Evolutionary conservation across 2,797 vertebrate genomes (phyloP).

Genomic region (Notamacropus eugenii): DNA sequence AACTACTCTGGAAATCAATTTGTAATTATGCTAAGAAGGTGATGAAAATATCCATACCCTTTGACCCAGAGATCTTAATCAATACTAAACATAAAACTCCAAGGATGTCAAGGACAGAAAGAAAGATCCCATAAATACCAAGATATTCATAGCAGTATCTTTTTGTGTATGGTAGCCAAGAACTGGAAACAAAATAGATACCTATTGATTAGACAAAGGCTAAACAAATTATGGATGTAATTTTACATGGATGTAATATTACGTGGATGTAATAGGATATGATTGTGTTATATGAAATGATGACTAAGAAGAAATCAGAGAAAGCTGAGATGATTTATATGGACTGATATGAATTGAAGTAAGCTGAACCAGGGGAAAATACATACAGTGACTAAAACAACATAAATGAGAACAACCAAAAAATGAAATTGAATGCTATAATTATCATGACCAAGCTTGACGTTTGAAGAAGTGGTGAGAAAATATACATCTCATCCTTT

Average conservation of each 20-base stretch:
- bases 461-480: neutral
- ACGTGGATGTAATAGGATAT: neutral
- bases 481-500: neutral
- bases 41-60: neutral
- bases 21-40: neutral
- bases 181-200: neutral
- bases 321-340: neutral
- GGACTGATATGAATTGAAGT: neutral
- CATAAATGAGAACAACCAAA: neutral
- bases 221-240: neutral
- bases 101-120: neutral
- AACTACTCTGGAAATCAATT: neutral
- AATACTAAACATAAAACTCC: neutral
- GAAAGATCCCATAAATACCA: neutral
- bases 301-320: neutral
- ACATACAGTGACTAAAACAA: neutral
- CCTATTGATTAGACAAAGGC: neutral
- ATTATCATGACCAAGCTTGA: neutral
- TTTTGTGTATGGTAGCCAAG: neutral
- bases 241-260: neutral
- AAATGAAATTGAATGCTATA: neutral
- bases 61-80: neutral
- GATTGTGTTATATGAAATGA: neutral
- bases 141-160: neutral
- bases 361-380: neutral